Percentiles rank a stretch among this genome's conserved stretches.
Evolutionary conservation across 2,113 vertebrate species (phyloP).

Genomic region (Ceyx cyanopectus): DNA sequence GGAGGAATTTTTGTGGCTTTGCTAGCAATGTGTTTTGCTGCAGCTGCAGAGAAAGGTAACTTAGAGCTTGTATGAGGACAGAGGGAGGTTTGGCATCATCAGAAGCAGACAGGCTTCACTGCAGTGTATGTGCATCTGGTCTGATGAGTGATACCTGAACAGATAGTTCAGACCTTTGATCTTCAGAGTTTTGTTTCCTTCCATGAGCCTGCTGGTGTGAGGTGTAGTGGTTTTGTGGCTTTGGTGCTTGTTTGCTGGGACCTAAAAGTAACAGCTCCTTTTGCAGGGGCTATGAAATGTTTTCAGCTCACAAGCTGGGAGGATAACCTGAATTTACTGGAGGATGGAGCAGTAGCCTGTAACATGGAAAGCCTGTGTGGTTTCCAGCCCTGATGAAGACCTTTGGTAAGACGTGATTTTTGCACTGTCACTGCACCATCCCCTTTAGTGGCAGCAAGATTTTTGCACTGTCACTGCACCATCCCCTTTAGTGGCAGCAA

Average conservation of each 20-base stretch:
- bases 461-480: neutral
- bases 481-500: neutral
- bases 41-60: neutral
- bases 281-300: neutral
- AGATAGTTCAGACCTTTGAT: conserved; percentile 27
- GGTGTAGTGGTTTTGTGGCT: neutral
- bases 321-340: neutral
- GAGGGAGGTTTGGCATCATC: neutral
- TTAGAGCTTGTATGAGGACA: neutral
- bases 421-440: too few species aligned
- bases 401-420: neutral
- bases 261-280: neutral
- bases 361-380: neutral
- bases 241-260: neutral
- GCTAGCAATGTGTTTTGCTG: neutral
- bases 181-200: conserved; percentile 5
- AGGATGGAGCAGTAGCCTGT: neutral
- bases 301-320: neutral
- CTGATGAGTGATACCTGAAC: neutral
- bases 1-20: neutral
- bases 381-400: neutral
- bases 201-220: neutral
- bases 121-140: neutral
- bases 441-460: too few species aligned
- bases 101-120: neutral